phyloP scores from a whole-genome alignment of 2,797 vertebrate genomes.

The Poliocrania exsul region DNA sequence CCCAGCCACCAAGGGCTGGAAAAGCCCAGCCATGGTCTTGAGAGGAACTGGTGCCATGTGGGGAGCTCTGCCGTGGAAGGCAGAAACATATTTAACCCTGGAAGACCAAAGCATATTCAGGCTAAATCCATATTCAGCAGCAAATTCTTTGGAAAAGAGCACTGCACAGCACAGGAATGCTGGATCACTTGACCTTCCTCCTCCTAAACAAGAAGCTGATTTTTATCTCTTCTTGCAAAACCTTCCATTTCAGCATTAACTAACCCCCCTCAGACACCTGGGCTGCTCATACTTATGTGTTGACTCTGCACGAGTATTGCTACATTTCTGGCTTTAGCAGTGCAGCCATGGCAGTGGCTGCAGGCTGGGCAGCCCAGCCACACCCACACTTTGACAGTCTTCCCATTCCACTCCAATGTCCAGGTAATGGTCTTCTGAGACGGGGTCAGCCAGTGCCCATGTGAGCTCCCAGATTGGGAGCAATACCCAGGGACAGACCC shows the following conservation, averaged over 20 bases:
- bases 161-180: not conserved
- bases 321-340: conserved; percentile 16
- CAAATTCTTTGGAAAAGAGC: not conserved
- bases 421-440: not conserved
- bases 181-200: not conserved
- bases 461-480: not conserved
- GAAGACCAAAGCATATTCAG: not conserved
- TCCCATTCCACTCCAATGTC: not conserved
- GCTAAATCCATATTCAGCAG: not conserved
- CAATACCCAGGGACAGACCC: fast-evolving
- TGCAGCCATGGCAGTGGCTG: not conserved
- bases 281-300: not conserved
- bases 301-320: not conserved
- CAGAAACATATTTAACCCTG: not conserved
- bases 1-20: not conserved
- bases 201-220: not conserved
- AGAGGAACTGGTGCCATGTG: not conserved
- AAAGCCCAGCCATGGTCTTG: not conserved
- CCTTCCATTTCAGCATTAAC: not conserved
- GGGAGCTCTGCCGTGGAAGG: not conserved
- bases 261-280: not conserved
- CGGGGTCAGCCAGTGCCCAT: not conserved
- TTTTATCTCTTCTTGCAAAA: conserved; percentile 54
- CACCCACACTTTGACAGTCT: not conserved
- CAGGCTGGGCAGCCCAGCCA: not conserved